Evolutionary conservation across 2,113 vertebrate genomes (phyloP).

Genomic region (Aegithalos caudatus): DNA sequence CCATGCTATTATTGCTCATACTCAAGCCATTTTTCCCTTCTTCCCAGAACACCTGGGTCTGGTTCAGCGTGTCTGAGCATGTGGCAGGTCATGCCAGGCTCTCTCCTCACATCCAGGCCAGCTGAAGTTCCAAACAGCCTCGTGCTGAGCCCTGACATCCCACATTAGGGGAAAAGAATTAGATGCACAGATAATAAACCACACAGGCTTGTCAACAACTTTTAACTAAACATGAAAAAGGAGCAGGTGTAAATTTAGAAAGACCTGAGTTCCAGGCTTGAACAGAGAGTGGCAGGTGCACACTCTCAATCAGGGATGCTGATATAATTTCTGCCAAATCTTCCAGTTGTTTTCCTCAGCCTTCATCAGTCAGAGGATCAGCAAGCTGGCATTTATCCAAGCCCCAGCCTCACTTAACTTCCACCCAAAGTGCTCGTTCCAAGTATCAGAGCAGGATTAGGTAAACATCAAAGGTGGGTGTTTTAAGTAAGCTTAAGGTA

Average conservation of each 20-base stretch:
- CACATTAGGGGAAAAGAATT: background rate
- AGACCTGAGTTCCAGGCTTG: background rate
- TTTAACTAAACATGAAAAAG: background rate
- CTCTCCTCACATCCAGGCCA: background rate
- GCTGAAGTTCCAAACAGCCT: background rate
- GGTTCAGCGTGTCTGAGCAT: background rate
- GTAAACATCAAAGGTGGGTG: background rate
- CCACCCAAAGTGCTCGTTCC: background rate
- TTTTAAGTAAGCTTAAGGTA: background rate
- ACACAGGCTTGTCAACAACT: background rate
- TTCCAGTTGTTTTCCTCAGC: constrained; percentile 42
- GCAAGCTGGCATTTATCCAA: constrained; percentile 9
- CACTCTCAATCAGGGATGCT: background rate
- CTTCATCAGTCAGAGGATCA: constrained; percentile 30
- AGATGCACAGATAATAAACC: background rate
- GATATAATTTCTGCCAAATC: constrained; percentile 21
- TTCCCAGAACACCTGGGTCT: background rate
- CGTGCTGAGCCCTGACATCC: background rate
- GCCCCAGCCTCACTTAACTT: background rate
- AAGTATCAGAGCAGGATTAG: background rate
- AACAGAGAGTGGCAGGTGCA: constrained; percentile 33
- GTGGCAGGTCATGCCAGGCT: background rate
- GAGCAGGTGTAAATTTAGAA: constrained; percentile 33
- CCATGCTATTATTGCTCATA: background rate
- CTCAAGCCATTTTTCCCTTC: background rate